Percentiles rank a stretch among this genome's conserved stretches.
Conservation (phyloP, 2,797 vertebrate species). For the Halcyon badia region DNA sequence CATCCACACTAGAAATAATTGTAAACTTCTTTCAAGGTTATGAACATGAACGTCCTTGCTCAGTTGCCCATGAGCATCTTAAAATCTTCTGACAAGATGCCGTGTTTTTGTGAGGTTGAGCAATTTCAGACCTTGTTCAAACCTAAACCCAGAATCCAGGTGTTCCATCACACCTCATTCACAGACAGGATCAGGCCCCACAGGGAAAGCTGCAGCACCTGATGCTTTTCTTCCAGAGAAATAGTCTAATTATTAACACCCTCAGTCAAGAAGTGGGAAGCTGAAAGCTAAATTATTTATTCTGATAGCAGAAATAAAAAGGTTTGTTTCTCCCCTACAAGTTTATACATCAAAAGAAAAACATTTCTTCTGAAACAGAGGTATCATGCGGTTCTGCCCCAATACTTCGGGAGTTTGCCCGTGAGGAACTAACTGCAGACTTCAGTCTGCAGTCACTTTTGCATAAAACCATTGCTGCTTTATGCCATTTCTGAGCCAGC, state of each 20-base stretch:
- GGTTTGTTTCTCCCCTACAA: not conserved
- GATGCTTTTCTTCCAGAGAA: not conserved
- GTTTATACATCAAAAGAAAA: not conserved
- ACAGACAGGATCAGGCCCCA: not conserved
- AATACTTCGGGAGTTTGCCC: not conserved
- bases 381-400: not conserved
- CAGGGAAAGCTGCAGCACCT: not conserved
- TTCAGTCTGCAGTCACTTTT: not conserved
- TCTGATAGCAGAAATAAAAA: not conserved
- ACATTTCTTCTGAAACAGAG: not conserved
- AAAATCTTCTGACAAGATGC: not conserved
- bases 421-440: not conserved
- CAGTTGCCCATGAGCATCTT: not conserved
- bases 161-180: not conserved
- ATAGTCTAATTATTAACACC: not conserved
- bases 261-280: not conserved
- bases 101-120: not conserved
- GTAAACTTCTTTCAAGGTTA: not conserved
- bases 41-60: not conserved
- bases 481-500: not conserved
- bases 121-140: not conserved
- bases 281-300: not conserved
- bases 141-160: not conserved
- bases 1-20: not conserved
- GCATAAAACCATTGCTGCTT: not conserved